Percentiles rank a stretch among this genome's conserved stretches.
These are phyloP conservation scores for Vidua macroura DNA, from an alignment of 2,113 vertebrate genomes.

Conservation along the genomic window DNA sequence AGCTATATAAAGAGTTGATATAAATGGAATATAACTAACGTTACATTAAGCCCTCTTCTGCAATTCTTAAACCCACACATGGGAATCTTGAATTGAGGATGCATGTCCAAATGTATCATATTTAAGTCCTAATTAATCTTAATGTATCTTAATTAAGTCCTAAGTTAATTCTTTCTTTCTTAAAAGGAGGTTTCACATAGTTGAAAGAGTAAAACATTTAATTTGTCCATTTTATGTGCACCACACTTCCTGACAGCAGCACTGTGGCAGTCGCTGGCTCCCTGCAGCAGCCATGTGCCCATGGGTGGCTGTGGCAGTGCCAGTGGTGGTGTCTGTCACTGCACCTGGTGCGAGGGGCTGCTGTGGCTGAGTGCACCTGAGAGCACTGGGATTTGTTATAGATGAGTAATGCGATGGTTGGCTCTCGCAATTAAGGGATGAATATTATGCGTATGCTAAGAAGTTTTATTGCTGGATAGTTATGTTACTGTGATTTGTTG, in stretches of 20 bases:
- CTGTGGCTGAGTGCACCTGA: accelerated
- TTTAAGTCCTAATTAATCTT: slow-evolving; percentile 26
- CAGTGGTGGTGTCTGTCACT: background rate
- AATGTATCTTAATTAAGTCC: slow-evolving; percentile 31
- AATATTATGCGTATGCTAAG: background rate
- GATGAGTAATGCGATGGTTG: background rate
- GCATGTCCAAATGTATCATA: slow-evolving; percentile 19
- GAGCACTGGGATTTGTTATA: accelerated
- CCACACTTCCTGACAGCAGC: accelerated
- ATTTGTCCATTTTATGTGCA: background rate
- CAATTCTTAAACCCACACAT: slow-evolving; percentile 17
- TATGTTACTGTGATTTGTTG: background rate
- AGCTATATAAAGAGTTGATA: background rate
- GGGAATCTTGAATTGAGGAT: slow-evolving; percentile 11
- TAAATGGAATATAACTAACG: slow-evolving; percentile 8
- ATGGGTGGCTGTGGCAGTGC: accelerated
- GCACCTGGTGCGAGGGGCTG: accelerated
- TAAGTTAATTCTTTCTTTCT: background rate
- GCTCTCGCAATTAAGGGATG: background rate
- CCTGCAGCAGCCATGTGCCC: background rate
- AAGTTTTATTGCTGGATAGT: background rate
- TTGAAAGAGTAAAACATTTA: background rate
- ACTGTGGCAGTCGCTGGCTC: background rate
- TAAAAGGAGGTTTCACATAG: background rate
- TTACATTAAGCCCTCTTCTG: slow-evolving; percentile 7